phyloP scores from a whole-genome alignment of 2,888 invertebrate genomes.

The Drosophila fungiperda region DNA sequence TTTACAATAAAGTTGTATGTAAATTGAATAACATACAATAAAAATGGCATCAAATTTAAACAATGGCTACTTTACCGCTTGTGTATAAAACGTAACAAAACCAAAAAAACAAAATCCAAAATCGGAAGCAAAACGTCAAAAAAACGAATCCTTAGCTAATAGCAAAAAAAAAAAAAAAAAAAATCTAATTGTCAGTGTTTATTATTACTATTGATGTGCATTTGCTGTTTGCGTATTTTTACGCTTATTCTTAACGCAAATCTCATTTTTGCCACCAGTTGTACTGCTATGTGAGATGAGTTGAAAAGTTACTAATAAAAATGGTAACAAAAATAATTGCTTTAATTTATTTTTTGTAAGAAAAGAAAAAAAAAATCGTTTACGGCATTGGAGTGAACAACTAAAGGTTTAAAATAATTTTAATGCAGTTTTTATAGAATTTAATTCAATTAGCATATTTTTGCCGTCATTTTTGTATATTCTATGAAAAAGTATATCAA shows the following conservation, averaged over 20 bases:
- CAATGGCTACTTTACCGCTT: constrained; percentile 64
- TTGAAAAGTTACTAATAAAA: constrained; percentile 24
- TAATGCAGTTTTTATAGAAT: constrained; percentile 63
- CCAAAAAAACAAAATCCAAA: constrained; percentile 14
- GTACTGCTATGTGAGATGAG: constrained; percentile 30
- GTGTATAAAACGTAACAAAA: constrained; percentile 47
- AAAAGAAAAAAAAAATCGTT: constrained; percentile 8
- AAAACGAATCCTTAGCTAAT: constrained; percentile 56
- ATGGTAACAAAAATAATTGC: constrained; percentile 32
- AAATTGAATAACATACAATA: constrained; percentile 47
- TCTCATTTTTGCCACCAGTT: constrained; percentile 26
- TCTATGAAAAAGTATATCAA: constrained; percentile 50
- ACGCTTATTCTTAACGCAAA: constrained; percentile 56
- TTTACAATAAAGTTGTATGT: constrained; percentile 56
- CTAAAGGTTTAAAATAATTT: constrained; percentile 32
- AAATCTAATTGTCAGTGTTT: constrained; percentile 76
- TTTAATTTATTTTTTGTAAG: constrained; percentile 34
- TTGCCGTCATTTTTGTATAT: constrained; percentile 55
- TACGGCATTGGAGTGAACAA: constrained; percentile 13
- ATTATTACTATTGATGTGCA: constrained; percentile 70
- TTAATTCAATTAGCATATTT: constrained; percentile 76
- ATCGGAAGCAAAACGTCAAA: constrained; percentile 19
- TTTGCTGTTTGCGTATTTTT: constrained; percentile 66
- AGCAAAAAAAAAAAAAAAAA: constrained; percentile 4
- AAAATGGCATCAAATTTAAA: constrained; percentile 26